Conservation (phyloP, 92 coral and sea anemone species). For the Anthopleura xanthogrammica region DNA sequence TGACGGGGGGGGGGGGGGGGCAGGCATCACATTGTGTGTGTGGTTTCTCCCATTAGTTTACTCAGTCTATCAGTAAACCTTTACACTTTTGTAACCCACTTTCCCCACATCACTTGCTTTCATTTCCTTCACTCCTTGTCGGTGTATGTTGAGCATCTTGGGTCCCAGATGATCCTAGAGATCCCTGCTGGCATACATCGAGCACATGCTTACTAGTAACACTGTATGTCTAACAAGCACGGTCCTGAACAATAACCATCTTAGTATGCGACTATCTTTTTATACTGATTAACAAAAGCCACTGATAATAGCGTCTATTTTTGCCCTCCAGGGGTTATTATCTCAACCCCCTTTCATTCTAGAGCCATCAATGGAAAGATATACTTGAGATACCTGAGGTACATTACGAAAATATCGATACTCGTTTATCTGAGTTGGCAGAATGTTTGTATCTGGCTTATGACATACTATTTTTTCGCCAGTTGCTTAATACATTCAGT, state of each 20-base stretch:
- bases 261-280: background rate
- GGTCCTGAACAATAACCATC: background rate
- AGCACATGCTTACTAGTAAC: background rate
- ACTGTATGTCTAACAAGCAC: background rate
- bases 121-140: background rate
- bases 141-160: too few species aligned
- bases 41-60: background rate
- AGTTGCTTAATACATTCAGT: too few species aligned
- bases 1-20: background rate
- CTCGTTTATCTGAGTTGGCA: background rate
- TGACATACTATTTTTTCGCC: too few species aligned
- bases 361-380: background rate
- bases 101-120: background rate
- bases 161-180: too few species aligned
- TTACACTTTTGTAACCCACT: too few species aligned
- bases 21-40: background rate
- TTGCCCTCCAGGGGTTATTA: background rate
- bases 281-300: background rate
- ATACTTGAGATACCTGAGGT: background rate
- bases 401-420: background rate
- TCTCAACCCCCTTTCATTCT: background rate
- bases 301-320: background rate
- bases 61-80: background rate
- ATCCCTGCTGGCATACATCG: background rate
- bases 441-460: background rate